Evolutionary conservation across 1,140 invertebrate species (phyloP).

Genomic region (Dolichoris vasculosae): DNA sequence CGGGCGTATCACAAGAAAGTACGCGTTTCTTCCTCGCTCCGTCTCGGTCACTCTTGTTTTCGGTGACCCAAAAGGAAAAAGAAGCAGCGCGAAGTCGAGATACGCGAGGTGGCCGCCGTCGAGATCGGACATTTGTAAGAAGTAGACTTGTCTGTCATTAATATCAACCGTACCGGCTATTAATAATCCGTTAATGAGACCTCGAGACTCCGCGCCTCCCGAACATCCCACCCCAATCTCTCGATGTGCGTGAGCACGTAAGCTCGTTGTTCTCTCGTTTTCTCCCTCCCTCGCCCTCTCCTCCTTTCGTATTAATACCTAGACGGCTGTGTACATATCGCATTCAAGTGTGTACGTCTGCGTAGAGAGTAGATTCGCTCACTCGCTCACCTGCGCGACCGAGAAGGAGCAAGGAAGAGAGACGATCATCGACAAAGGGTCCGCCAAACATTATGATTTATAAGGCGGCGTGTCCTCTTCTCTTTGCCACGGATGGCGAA

Average conservation of each 20-base stretch:
- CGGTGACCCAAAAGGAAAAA: neutral
- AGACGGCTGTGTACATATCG: neutral
- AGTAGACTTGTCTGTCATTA: conserved; percentile 68
- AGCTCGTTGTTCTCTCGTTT: neutral
- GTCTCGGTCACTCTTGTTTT: neutral
- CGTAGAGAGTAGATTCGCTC: too few relatives aligned
- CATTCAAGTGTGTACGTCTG: conserved; percentile 33
- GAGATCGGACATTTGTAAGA: conserved; percentile 48
- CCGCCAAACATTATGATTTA: conserved; percentile 63
- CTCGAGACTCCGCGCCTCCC: conserved; percentile 48
- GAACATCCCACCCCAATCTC: conserved; percentile 45
- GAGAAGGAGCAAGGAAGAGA: neutral
- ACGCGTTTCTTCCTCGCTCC: neutral
- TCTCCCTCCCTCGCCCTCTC: conserved; percentile 49
- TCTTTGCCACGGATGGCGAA: neutral
- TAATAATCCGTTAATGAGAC: conserved; percentile 72
- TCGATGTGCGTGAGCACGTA: conserved; percentile 7
- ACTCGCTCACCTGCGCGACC: neutral
- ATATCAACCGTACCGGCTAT: conserved; percentile 68
- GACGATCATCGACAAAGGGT: conserved; percentile 61
- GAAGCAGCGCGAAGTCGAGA: conserved; percentile 27
- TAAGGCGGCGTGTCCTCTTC: conserved; percentile 56
- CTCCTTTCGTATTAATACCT: neutral
- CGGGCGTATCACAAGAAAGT: neutral
- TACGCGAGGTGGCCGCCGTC: conserved; percentile 1